A percentile compares a stretch with the other conserved stretches of the same genome.
Conservation (phyloP, 2,888 invertebrate species). For the Microplitis deprimator region DNA sequence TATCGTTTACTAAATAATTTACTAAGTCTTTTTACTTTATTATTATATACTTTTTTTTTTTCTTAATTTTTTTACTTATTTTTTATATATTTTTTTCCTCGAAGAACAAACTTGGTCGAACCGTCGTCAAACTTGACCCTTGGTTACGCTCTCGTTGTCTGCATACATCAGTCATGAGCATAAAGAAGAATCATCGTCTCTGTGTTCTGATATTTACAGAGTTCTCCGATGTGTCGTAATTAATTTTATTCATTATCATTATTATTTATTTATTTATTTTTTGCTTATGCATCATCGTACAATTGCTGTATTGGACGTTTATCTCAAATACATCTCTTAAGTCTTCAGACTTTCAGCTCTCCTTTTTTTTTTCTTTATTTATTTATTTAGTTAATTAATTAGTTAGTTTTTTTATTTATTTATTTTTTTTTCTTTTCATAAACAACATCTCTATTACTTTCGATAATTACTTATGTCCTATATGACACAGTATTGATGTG, state of each 20-base stretch:
- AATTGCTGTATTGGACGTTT: slow-evolving; percentile 18
- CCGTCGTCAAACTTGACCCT: slow-evolving; percentile 28
- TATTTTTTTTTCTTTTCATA: neutral
- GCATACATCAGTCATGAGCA: neutral
- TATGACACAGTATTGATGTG: slow-evolving; percentile 11
- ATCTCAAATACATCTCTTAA: neutral
- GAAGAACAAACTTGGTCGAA: slow-evolving; percentile 34
- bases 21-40: slow-evolving; percentile 62
- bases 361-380: slow-evolving; percentile 10
- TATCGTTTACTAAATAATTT: slow-evolving; percentile 69
- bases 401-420: neutral
- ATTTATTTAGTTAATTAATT: neutral
- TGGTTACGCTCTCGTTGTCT: slow-evolving; percentile 26
- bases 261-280: neutral
- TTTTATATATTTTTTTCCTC: neutral
- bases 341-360: slow-evolving; percentile 13
- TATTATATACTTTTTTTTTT: neutral
- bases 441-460: neutral
- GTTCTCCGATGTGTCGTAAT: slow-evolving; percentile 10
- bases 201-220: neutral
- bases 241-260: neutral
- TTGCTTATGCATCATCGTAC: neutral
- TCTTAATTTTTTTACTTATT: slow-evolving; percentile 10
- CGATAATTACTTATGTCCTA: neutral
- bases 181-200: neutral